These are phyloP conservation scores for Prorops nasuta DNA, from an alignment of 1,140 invertebrate species.

Conservation along the genomic window DNA sequence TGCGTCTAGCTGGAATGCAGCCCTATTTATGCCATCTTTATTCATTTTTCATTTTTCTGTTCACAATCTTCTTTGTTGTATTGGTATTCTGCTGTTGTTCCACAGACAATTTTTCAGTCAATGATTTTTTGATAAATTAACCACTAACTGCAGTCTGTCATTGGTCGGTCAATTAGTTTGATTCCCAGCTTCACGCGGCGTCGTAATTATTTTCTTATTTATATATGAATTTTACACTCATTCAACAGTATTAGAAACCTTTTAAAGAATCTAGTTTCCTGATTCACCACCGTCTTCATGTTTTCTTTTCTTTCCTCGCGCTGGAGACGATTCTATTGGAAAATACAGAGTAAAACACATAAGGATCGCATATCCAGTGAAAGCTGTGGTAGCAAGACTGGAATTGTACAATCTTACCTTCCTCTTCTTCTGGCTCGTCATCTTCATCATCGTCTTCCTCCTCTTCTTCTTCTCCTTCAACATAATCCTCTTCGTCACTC, in stretches of 20 bases:
- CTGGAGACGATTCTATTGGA: constrained; percentile 54
- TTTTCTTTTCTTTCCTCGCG: constrained; percentile 72
- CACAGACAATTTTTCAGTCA: constrained; percentile 44
- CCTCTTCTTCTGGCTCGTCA: constrained; percentile 53
- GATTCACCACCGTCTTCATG: constrained; percentile 60
- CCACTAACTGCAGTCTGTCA: constrained; percentile 53
- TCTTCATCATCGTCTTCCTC: constrained; percentile 63
- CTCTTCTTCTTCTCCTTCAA: constrained; percentile 62
- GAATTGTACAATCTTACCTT: too few relatives aligned
- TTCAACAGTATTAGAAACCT: constrained; percentile 44
- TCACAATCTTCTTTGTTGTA: constrained; percentile 18
- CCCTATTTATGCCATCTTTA: constrained; percentile 49
- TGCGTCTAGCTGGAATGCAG: constrained; percentile 56
- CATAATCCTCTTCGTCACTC: constrained; percentile 65
- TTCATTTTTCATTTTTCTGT: constrained; percentile 20
- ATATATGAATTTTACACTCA: constrained; percentile 54
- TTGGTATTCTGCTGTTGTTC: constrained; percentile 33
- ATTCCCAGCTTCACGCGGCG: constrained; percentile 54
- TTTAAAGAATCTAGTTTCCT: constrained; percentile 45
- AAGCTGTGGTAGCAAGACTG: too few relatives aligned
- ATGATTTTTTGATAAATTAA: constrained; percentile 49
- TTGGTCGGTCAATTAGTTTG: constrained; percentile 56
- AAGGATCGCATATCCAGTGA: too few relatives aligned
- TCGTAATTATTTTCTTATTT: constrained; percentile 54
- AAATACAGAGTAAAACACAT: too few relatives aligned